Evolutionary conservation across 1,140 invertebrate species (phyloP).

Genomic region (Whitmania pigra): DNA sequence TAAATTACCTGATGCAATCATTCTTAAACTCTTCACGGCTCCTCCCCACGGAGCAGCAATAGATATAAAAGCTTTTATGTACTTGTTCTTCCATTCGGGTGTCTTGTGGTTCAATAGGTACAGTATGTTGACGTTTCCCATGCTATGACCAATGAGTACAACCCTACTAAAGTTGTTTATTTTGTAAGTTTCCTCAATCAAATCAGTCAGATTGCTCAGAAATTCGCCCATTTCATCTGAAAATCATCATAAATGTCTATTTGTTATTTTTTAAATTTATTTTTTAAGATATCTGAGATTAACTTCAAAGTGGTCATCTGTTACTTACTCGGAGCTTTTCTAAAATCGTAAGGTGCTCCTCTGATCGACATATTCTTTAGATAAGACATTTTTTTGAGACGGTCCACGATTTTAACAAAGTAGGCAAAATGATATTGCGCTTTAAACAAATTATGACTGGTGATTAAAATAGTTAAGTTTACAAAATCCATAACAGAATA

Average conservation of each 20-base stretch:
- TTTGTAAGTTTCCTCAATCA: constrained; percentile 73
- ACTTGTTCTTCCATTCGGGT: constrained; percentile 80
- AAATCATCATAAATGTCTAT: no score
- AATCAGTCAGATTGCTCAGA: constrained; percentile 25
- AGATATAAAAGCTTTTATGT: constrained; percentile 65
- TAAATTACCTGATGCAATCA: constrained; percentile 74
- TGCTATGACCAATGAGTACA: constrained; percentile 79
- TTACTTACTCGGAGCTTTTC: constrained; percentile 79
- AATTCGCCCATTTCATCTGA: neutral
- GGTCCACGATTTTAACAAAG: constrained; percentile 71
- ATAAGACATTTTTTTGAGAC: constrained; percentile 63
- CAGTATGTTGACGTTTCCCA: constrained; percentile 73
- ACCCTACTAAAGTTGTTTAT: constrained; percentile 60
- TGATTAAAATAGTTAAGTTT: no score
- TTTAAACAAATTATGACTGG: constrained; percentile 18
- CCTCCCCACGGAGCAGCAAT: constrained; percentile 85
- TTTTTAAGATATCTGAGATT: no score
- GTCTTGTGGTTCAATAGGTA: constrained; percentile 69
- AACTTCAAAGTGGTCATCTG: no score
- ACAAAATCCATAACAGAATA: no score
- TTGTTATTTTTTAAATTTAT: no score
- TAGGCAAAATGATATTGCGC: constrained; percentile 77
- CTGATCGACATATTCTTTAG: constrained; percentile 62
- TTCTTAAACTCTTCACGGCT: constrained; percentile 78
- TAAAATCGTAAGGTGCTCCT: constrained; percentile 93